These are phyloP conservation scores for Dreissena rostriformis DNA, from an alignment of 1,140 invertebrate genomes.

Conservation along the genomic window DNA sequence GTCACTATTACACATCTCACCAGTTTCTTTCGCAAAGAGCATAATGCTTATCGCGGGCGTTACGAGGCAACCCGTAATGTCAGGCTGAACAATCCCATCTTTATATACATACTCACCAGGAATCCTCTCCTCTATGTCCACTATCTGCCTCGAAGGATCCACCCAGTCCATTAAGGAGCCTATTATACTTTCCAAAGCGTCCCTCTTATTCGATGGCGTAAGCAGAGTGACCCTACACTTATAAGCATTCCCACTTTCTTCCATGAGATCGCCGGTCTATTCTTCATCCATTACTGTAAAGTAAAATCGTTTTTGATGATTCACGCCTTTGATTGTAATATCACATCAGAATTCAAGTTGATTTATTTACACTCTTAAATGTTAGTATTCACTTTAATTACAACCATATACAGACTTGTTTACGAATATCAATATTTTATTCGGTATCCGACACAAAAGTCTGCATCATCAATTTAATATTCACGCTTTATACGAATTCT, in stretches of 20 bases:
- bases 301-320: too few relatives aligned
- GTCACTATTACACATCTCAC: constrained; percentile 38
- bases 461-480: too few relatives aligned
- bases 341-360: not conserved
- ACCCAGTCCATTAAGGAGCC: constrained; percentile 43
- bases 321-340: too few relatives aligned
- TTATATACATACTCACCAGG: constrained; percentile 8
- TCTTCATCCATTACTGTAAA: not conserved
- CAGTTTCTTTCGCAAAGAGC: constrained; percentile 54
- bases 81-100: not conserved
- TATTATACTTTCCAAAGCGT: constrained; percentile 17
- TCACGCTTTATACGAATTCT: too few relatives aligned
- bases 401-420: too few relatives aligned
- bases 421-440: too few relatives aligned
- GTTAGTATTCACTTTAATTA: too few relatives aligned
- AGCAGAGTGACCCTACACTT: constrained; percentile 31
- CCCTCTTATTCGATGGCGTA: constrained; percentile 10
- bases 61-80: constrained; percentile 15
- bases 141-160: constrained; percentile 45
- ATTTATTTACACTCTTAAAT: too few relatives aligned
- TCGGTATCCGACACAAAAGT: too few relatives aligned
- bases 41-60: constrained; percentile 55
- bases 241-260: constrained; percentile 38
- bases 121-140: constrained; percentile 25
- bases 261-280: not conserved